These are phyloP conservation scores for Fratercula arctica DNA, from an alignment of 2,797 vertebrate genomes.

Conservation along the genomic window DNA sequence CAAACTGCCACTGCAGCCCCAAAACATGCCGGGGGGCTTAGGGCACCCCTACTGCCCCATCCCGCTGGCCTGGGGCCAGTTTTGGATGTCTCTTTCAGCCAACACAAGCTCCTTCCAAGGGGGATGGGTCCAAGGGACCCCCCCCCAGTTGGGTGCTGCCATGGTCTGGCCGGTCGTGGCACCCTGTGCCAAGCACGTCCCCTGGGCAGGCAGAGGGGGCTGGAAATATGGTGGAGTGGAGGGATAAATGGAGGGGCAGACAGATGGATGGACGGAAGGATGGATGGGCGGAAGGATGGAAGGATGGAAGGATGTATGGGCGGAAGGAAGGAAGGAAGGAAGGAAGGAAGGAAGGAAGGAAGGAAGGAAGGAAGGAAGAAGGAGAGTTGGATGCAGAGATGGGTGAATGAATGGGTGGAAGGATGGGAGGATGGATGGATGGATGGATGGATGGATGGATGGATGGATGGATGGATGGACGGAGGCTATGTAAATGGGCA, in stretches of 20 bases:
- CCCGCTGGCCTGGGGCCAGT: neutral
- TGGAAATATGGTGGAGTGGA: neutral
- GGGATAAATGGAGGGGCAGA: fast-evolving
- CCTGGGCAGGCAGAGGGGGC: too few relatives aligned
- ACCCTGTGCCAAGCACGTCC: neutral
- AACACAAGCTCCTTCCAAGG: neutral
- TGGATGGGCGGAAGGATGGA: fast-evolving
- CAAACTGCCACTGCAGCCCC: neutral
- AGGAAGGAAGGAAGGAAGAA: fast-evolving
- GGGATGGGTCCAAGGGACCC: too few relatives aligned
- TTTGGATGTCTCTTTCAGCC: neutral
- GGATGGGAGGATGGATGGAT: fast-evolving
- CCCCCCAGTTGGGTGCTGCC: neutral
- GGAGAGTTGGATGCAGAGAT: neutral
- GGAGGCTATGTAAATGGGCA: neutral
- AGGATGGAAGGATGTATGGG: fast-evolving
- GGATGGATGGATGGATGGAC: fast-evolving
- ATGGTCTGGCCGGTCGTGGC: neutral
- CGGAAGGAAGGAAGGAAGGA: fast-evolving
- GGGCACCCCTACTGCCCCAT: neutral
- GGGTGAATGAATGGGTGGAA: fast-evolving
- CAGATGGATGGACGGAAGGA: neutral
- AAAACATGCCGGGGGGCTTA: neutral
- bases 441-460: fast-evolving
- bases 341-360: fast-evolving